These are phyloP conservation scores for Sebastes fasciatus DNA, from an alignment of 2,113 vertebrate genomes.

Conservation along the genomic window DNA sequence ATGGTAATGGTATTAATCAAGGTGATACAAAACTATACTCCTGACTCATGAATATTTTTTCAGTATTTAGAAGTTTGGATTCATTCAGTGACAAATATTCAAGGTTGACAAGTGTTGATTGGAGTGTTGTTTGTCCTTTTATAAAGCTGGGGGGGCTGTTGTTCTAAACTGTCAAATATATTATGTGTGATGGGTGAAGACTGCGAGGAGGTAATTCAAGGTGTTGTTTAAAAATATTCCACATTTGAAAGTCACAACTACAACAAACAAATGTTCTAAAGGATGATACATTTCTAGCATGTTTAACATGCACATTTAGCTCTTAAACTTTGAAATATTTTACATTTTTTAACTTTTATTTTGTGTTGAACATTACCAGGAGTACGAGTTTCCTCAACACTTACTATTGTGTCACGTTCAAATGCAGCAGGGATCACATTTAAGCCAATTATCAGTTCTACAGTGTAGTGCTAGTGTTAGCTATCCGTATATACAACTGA, in stretches of 20 bases:
- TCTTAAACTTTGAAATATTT: too few relatives aligned
- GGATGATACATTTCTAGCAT: not conserved
- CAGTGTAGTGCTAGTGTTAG: not conserved
- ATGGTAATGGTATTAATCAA: slow-evolving; percentile 52
- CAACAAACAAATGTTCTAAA: not conserved
- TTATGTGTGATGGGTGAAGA: slow-evolving; percentile 25
- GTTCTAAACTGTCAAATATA: slow-evolving; percentile 37
- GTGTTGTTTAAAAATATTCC: not conserved
- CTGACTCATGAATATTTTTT: not conserved
- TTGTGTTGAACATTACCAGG: not conserved
- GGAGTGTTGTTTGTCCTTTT: slow-evolving; percentile 48
- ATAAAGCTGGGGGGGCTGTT: slow-evolving; percentile 36
- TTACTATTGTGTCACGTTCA: not conserved
- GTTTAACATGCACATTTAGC: not conserved
- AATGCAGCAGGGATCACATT: not conserved
- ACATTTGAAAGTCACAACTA: not conserved
- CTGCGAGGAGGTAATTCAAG: not conserved
- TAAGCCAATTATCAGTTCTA: not conserved
- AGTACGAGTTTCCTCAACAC: not conserved
- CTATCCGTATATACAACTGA: not conserved
- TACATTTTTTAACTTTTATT: not conserved
- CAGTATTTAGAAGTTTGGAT: not conserved
- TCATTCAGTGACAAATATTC: slow-evolving; percentile 35
- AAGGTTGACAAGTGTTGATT: slow-evolving; percentile 50
- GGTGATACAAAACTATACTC: slow-evolving; percentile 50